A percentile compares a stretch with the other conserved stretches of the same genome.
Evolutionary conservation across 2,888 invertebrate species (phyloP).

Genomic region (Melieria picta): DNA sequence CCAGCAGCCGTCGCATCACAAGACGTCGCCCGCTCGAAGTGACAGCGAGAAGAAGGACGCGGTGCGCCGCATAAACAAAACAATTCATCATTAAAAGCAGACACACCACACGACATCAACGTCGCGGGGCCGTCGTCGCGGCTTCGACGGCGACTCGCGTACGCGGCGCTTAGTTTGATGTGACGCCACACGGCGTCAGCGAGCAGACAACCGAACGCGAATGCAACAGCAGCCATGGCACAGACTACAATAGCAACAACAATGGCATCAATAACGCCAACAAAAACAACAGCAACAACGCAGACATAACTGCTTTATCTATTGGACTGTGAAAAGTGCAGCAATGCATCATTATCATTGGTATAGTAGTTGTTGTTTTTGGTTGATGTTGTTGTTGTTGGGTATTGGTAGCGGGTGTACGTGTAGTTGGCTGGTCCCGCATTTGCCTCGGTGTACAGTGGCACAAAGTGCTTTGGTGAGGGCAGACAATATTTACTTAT

Average conservation of each 20-base stretch:
- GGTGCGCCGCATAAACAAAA: constrained; percentile 16
- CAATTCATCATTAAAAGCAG: constrained; percentile 31
- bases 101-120: constrained; percentile 10
- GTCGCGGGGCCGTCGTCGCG: neutral
- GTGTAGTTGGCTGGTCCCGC: neutral
- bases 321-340: constrained; percentile 4
- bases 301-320: neutral
- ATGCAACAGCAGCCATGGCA: neutral
- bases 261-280: no score
- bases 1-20: constrained; percentile 6
- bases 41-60: neutral
- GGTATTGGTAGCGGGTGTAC: neutral
- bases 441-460: neutral
- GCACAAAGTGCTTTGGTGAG: neutral
- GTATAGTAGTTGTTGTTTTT: neutral
- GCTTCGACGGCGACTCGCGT: constrained; percentile 5
- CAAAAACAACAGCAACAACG: neutral
- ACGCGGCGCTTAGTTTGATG: neutral
- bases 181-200: no score
- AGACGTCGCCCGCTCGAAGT: neutral
- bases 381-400: neutral
- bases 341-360: constrained; percentile 6
- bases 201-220: no score
- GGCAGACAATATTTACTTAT: neutral
- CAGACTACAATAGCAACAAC: constrained; percentile 15